These are phyloP conservation scores for Amiota minor DNA, from an alignment of 2,888 invertebrate genomes.

Conservation along the genomic window DNA sequence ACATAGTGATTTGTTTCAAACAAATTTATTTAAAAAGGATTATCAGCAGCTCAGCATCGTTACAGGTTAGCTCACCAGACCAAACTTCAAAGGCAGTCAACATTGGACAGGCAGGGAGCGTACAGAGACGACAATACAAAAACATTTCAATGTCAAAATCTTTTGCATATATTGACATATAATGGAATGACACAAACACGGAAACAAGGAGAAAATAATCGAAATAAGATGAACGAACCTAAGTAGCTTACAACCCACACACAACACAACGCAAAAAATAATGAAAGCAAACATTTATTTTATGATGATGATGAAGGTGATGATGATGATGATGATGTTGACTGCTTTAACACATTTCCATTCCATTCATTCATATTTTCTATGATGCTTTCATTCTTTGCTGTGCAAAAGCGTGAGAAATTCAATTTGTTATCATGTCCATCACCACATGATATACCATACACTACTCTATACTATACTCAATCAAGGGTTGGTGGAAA, in stretches of 20 bases:
- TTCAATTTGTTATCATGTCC: constrained; percentile 58
- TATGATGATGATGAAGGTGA: background rate
- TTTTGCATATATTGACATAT: constrained; percentile 55
- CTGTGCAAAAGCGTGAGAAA: constrained; percentile 49
- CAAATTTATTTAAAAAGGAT: constrained; percentile 70
- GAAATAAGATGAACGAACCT: too few species aligned
- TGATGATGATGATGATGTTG: background rate
- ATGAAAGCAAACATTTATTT: background rate
- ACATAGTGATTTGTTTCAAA: constrained; percentile 64
- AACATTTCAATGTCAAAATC: constrained; percentile 59
- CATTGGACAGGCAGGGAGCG: constrained; percentile 50
- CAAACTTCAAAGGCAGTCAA: constrained; percentile 60
- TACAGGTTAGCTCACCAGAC: constrained; percentile 48
- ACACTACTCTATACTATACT: too few species aligned
- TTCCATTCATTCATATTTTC: background rate
- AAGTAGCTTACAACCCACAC: background rate
- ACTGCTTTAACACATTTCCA: background rate
- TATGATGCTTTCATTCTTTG: constrained; percentile 2
- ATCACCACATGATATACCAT: constrained; percentile 37
- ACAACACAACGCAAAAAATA: background rate
- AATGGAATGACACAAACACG: constrained; percentile 41
- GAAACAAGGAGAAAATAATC: background rate
- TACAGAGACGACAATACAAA: constrained; percentile 40
- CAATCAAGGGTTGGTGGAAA: too few species aligned
- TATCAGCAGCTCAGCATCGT: constrained; percentile 64